These are phyloP conservation scores for Ranitomeya variabilis DNA, from an alignment of 2,113 vertebrate genomes.

Conservation along the genomic window DNA sequence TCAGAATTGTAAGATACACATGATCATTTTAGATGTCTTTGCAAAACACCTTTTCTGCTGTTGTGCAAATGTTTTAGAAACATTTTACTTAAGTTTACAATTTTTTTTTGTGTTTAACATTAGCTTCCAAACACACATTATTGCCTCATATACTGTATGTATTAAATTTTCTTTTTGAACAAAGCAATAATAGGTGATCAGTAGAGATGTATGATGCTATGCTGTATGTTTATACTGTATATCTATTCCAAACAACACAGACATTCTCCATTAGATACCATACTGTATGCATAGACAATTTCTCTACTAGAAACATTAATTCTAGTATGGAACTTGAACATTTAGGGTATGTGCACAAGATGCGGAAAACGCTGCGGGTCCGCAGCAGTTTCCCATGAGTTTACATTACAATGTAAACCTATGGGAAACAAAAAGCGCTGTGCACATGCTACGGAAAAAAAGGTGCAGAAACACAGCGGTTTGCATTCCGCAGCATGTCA, in stretches of 20 bases:
- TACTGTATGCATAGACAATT: background rate
- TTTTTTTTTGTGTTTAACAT: background rate
- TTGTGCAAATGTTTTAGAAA: background rate
- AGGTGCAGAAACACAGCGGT: too few relatives aligned
- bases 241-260: background rate
- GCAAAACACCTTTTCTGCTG: conserved; percentile 7
- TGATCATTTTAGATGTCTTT: background rate
- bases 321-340: too few relatives aligned
- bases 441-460: too few relatives aligned
- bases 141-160: background rate
- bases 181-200: background rate
- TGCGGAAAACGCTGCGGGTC: too few relatives aligned
- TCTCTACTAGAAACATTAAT: background rate
- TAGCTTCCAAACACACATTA: background rate
- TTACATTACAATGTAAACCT: too few relatives aligned
- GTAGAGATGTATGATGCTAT: background rate
- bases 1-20: conserved; percentile 23
- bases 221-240: background rate
- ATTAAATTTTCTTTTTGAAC: background rate
- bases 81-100: background rate
- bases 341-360: too few relatives aligned
- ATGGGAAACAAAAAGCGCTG: too few relatives aligned
- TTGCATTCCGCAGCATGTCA: too few relatives aligned
- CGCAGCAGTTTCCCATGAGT: too few relatives aligned
- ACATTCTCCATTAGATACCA: too few relatives aligned